Conservation (phyloP, 2,113 vertebrate species). For the Pelecanoides urinatrix region DNA sequence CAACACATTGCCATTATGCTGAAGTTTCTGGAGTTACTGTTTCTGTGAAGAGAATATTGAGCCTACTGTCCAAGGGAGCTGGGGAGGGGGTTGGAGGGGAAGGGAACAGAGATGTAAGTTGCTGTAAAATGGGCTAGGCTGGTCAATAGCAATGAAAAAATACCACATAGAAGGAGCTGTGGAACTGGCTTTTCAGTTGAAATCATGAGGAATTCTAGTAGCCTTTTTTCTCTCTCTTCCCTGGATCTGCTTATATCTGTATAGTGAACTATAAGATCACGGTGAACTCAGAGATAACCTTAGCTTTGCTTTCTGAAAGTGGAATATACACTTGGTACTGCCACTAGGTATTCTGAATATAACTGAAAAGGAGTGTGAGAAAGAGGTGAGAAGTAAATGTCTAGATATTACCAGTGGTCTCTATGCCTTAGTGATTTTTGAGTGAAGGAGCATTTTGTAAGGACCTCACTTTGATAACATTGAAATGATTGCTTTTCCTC, state of each 20-base stretch:
- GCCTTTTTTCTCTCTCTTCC: background rate
- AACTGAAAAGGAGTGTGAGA: background rate
- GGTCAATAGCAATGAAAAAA: background rate
- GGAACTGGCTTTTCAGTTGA: background rate
- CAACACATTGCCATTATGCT: background rate
- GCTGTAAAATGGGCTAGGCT: background rate
- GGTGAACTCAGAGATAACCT: background rate
- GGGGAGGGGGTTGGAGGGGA: fast-evolving
- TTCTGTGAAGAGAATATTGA: background rate
- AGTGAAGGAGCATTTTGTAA: background rate
- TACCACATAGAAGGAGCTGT: background rate
- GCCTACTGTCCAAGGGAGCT: background rate
- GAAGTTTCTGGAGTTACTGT: background rate
- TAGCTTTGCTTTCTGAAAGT: background rate
- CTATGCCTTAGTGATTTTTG: background rate
- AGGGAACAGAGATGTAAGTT: background rate
- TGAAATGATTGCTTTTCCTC: background rate
- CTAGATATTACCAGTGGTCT: background rate
- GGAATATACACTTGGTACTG: background rate
- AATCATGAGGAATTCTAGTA: background rate
- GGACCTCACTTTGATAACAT: background rate
- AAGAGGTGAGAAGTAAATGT: background rate
- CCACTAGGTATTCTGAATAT: background rate
- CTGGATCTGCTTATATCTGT: background rate
- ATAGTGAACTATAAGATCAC: background rate